Conservation (phyloP, 1,140 invertebrate species). For the Heliconius hermathena region DNA sequence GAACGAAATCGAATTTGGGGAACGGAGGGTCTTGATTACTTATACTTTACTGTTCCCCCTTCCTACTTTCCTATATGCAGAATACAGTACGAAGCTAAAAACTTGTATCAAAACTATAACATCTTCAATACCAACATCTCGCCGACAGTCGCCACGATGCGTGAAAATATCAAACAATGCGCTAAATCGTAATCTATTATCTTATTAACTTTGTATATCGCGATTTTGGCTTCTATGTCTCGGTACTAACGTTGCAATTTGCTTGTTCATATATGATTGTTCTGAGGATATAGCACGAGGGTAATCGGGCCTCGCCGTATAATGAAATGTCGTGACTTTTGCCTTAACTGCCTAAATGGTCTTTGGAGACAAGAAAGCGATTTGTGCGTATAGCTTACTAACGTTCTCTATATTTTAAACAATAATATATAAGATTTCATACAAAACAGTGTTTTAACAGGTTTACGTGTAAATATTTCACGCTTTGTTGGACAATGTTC, state of each 20-base stretch:
- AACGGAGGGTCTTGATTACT: too few relatives aligned
- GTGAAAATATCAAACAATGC: slow-evolving; percentile 37
- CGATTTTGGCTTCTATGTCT: not conserved
- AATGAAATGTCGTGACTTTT: slow-evolving; percentile 36
- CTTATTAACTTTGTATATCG: slow-evolving; percentile 13
- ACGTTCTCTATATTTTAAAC: not conserved
- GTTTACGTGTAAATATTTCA: not conserved
- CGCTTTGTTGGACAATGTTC: not conserved
- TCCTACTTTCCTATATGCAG: too few relatives aligned
- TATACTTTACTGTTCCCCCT: too few relatives aligned
- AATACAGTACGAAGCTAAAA: not conserved
- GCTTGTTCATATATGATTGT: not conserved
- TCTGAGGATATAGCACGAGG: slow-evolving; percentile 10
- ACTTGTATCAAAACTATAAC: not conserved
- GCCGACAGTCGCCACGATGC: slow-evolving; percentile 29
- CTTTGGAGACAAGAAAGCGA: slow-evolving; percentile 15
- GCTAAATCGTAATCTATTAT: slow-evolving; percentile 29
- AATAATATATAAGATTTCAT: not conserved
- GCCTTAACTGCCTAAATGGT: slow-evolving; percentile 33
- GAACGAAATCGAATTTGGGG: too few relatives aligned
- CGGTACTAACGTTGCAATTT: slow-evolving; percentile 16
- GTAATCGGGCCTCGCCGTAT: slow-evolving; percentile 34
- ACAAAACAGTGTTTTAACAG: not conserved
- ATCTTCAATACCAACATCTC: not conserved
- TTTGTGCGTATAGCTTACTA: not conserved